phyloP scores from a whole-genome alignment of 2,113 vertebrate genomes.

The Catharus bicknelli region DNA sequence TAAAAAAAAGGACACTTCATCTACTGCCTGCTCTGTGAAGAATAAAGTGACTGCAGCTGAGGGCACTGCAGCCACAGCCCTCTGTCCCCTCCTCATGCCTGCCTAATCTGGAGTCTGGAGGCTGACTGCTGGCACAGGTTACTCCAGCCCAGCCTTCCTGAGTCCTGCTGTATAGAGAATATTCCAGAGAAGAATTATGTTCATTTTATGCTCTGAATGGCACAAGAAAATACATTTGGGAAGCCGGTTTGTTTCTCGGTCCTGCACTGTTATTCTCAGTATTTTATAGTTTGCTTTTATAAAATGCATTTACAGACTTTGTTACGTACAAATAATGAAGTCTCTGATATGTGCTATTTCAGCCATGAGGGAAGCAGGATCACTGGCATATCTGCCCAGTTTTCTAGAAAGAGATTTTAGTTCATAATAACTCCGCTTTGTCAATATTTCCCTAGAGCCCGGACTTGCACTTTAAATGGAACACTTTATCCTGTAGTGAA shows the following conservation, averaged over 20 bases:
- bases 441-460: conserved; percentile 6
- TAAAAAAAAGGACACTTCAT: not conserved
- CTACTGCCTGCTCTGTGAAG: not conserved
- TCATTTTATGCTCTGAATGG: not conserved
- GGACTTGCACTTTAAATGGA: conserved; percentile 17
- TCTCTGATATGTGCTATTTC: not conserved
- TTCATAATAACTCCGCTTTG: conserved; percentile 25
- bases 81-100: not conserved
- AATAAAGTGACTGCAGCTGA: not conserved
- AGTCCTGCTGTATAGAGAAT: rapidly evolving
- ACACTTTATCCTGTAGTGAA: conserved; percentile 24
- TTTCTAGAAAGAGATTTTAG: conserved; percentile 14
- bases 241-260: not conserved
- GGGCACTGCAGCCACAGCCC: not conserved
- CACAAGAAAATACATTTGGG: not conserved
- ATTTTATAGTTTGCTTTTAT: not conserved
- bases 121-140: not conserved
- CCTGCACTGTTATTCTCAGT: not conserved
- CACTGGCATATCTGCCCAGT: not conserved
- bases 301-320: not conserved
- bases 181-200: not conserved
- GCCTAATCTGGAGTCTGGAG: not conserved
- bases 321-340: not conserved
- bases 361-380: not conserved
- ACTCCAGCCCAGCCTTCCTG: not conserved